phyloP scores from a whole-genome alignment of 2,888 invertebrate species.

The Neoitamus cyanurus region DNA sequence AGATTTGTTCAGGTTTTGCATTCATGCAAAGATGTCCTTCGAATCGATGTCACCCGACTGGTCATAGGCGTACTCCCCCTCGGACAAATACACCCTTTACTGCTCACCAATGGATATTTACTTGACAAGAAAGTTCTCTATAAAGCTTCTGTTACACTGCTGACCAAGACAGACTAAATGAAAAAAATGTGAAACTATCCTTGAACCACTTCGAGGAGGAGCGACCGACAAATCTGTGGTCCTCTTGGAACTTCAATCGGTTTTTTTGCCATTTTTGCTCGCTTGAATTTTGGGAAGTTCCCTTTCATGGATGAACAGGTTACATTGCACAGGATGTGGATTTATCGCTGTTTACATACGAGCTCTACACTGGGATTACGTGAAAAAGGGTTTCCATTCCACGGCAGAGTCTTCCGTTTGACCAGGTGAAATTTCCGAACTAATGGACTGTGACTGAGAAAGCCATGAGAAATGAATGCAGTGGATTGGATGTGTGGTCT shows the following conservation, averaged over 20 bases:
- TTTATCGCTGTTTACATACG: conserved; percentile 23
- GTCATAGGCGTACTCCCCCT: background rate
- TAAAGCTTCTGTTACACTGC: background rate
- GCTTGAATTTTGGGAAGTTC: background rate
- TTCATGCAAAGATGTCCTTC: background rate
- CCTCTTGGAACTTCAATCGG: background rate
- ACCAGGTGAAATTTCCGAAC: background rate
- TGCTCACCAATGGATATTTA: background rate
- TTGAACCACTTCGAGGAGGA: background rate
- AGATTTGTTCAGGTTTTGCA: background rate
- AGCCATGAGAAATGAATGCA: background rate
- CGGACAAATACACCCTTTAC: no score
- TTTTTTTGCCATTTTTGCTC: background rate
- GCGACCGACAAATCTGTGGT: background rate
- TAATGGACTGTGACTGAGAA: conserved; percentile 9
- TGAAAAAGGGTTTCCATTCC: background rate
- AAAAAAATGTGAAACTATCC: background rate
- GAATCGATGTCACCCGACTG: background rate
- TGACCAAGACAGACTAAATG: background rate
- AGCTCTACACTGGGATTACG: background rate
- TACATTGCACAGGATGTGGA: conserved; percentile 14
- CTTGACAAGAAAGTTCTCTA: background rate
- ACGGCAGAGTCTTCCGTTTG: background rate
- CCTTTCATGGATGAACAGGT: conserved; percentile 23
- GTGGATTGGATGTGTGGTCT: background rate